Base-by-base conservation (phyloP, 2,888 invertebrate genomes). In the Tetragnatha montana region DNA sequence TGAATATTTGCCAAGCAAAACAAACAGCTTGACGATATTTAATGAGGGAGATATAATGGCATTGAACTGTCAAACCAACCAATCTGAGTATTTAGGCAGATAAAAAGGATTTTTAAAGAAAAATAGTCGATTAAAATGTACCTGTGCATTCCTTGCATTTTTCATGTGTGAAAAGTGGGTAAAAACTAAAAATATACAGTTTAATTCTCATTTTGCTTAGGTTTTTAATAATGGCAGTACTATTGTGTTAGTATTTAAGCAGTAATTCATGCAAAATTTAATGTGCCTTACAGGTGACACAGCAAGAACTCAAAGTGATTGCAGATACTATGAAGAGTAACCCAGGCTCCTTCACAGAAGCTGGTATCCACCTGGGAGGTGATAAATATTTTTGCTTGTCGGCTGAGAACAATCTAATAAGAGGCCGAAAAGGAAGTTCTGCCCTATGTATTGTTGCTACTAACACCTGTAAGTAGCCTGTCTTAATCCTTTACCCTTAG, bases 391-490 rank as follows among this genome's bases (percentile, higher is more conserved):
- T 92, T 22, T 92, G 92, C 89, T 81, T 92, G 69, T 89, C 88
- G 51, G 91, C 92, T 10, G 92, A 92, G 69, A 91, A 91, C 71
- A 82, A 88, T 74, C 87, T 92, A 88, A 88, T 92, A 73, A 90
- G 92, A 69, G 92, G 92, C 51, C 89, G 92, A 50, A 92, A 92
- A 91, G 92, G 91, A 80, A 92, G 92, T 71, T 92, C 92, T 49
- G 92, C 92, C 47, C 85, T 92, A 74, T 91, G 91, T 91, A 89
- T 92, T 75, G 92, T 92, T 78, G 92, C 92, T 78, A 92, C 92
- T 73, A 92, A 92, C 85, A 92, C 92, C 88, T 92, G 92, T 92
- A 91, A 91, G 92, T 87, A 51, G 47, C 14, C 49, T 51, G 1
- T 49, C 51, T 22, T 75, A 22, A 78, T 60, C 60, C 21, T 4